Evolutionary conservation across 2,888 invertebrate species (phyloP).

Genomic region (Tipula lateralis): DNA sequence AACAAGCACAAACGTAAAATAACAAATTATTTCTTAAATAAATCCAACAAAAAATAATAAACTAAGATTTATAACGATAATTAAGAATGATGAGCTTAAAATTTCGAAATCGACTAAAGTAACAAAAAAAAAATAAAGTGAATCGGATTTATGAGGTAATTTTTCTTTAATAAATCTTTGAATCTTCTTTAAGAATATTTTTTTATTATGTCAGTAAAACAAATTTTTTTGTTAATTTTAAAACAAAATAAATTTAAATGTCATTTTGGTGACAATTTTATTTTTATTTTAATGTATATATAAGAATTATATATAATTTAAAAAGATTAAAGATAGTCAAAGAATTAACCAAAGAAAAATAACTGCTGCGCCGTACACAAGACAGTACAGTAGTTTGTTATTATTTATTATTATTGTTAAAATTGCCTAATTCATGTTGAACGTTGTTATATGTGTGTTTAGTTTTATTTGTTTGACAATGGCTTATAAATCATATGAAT

Average conservation of each 20-base stretch:
- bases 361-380: neutral
- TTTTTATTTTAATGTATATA: neutral
- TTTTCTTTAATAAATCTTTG: neutral
- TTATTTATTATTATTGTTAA: slow-evolving; percentile 1
- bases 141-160: slow-evolving; percentile 1
- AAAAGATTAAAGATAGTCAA: neutral
- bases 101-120: neutral
- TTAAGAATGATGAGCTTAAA: slow-evolving; percentile 24
- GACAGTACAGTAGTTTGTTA: neutral
- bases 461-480: neutral
- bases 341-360: neutral
- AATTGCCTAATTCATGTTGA: slow-evolving; percentile 6
- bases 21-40: neutral
- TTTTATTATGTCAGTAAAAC: slow-evolving; percentile 15
- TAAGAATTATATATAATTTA: neutral
- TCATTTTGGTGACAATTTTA: slow-evolving; percentile 11
- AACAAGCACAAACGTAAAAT: neutral
- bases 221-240: neutral
- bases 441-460: neutral
- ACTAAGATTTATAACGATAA: neutral
- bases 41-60: neutral
- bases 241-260: neutral
- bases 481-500: neutral
- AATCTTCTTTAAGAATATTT: neutral
- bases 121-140: neutral